A percentile compares a stretch with the other conserved stretches of the same genome.
phyloP scores from a whole-genome alignment of 2,113 vertebrate species.

The Stictonetta naevosa region DNA sequence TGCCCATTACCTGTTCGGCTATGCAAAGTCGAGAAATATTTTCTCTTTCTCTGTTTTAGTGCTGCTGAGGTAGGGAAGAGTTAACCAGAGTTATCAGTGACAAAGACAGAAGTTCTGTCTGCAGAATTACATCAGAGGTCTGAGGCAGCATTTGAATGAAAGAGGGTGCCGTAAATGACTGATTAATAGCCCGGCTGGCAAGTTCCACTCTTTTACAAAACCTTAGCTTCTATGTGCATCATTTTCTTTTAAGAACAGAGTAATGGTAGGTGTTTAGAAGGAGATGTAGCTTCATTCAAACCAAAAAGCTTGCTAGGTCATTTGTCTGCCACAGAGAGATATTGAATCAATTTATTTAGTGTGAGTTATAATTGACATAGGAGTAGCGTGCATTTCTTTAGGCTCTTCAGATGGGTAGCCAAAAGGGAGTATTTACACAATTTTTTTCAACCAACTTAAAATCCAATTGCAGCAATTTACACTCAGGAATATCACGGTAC shows the following conservation, averaged over 20 bases:
- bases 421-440: background rate
- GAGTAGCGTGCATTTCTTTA: background rate
- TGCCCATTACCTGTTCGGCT: background rate
- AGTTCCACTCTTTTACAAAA: background rate
- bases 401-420: background rate
- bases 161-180: background rate
- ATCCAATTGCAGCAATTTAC: background rate
- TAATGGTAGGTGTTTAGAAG: background rate
- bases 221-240: background rate
- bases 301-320: background rate
- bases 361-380: conserved; percentile 7
- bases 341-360: background rate
- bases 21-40: background rate
- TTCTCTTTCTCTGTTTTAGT: background rate
- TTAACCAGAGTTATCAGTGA: background rate
- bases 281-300: background rate
- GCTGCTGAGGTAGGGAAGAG: background rate
- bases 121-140: background rate
- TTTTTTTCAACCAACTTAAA: conserved; percentile 5
- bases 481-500: background rate
- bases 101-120: background rate
- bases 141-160: background rate
- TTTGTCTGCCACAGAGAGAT: background rate
- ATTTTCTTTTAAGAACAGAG: conserved; percentile 11
- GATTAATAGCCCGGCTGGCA: background rate